These are phyloP conservation scores for Protobothrops flavoviridis DNA, from an alignment of 2,113 vertebrate genomes.

Conservation along the genomic window DNA sequence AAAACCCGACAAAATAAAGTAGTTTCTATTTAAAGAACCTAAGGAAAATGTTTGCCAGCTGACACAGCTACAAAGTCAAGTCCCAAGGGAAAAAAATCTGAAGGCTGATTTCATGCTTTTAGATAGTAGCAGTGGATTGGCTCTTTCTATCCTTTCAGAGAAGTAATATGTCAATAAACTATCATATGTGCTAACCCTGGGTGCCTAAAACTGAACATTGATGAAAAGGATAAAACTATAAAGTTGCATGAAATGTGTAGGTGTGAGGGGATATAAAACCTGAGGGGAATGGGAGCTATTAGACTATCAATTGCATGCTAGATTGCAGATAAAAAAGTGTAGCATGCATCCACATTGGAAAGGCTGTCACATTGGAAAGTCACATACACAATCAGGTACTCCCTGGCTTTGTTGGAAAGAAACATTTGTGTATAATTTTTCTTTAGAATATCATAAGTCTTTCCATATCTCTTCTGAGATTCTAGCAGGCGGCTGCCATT, in stretches of 20 bases:
- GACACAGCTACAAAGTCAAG: not conserved
- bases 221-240: not conserved
- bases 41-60: not conserved
- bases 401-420: not conserved
- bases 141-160: not conserved
- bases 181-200: not conserved
- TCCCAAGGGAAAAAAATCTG: not conserved
- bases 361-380: not conserved
- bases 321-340: not conserved
- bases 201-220: not conserved
- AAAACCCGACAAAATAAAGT: not conserved
- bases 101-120: not conserved
- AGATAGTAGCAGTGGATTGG: not conserved
- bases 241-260: not conserved
- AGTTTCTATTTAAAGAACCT: not conserved
- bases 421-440: not conserved
- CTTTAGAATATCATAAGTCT: not conserved
- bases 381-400: not conserved
- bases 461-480: not conserved
- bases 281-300: not conserved
- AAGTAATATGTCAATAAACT: not conserved
- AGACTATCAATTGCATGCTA: not conserved
- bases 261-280: not conserved
- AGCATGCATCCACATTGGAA: not conserved
- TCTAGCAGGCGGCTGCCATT: not conserved